Conservation (phyloP, 92 coral and sea anemone genomes). For the Hydrozoanthus gracilis region DNA sequence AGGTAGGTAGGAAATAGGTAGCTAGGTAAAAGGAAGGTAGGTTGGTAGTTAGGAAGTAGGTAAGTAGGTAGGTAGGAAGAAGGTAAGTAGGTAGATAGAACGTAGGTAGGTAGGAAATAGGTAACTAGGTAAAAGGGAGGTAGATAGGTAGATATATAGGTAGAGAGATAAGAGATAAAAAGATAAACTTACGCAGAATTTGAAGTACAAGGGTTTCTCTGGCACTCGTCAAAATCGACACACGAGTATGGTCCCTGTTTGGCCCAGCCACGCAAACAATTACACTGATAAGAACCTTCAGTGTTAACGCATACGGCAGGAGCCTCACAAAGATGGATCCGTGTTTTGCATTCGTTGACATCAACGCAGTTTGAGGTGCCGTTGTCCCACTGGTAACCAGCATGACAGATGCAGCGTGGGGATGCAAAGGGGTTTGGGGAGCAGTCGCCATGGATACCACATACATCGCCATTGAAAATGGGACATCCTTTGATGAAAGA, state of each 20-base stretch:
- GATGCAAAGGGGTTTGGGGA: constrained; percentile 19
- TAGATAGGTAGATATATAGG: too few relatives aligned
- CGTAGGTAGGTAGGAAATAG: too few relatives aligned
- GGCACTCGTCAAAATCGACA: constrained; percentile 58
- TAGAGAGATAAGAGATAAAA: too few relatives aligned
- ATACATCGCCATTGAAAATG: neutral
- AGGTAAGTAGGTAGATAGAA: too few relatives aligned
- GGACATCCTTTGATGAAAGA: neutral
- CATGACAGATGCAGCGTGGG: constrained; percentile 58
- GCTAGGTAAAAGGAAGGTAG: too few relatives aligned
- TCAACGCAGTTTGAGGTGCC: constrained; percentile 46
- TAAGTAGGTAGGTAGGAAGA: too few relatives aligned
- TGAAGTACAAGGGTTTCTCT: constrained; percentile 49
- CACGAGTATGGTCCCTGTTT: constrained; percentile 46
- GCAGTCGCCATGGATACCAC: neutral
- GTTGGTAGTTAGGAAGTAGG: too few relatives aligned
- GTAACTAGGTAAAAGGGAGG: too few relatives aligned
- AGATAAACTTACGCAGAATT: constrained; percentile 29
- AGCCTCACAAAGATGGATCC: constrained; percentile 51
- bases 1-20: too few relatives aligned
- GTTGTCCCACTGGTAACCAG: constrained; percentile 64
- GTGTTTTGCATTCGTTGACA: constrained; percentile 52
- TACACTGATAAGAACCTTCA: constrained; percentile 61
- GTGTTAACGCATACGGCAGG: constrained; percentile 71
- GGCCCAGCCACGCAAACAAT: constrained; percentile 57